Base-by-base conservation (phyloP, 1,140 invertebrate species). In the Gerris buenoi region DNA sequence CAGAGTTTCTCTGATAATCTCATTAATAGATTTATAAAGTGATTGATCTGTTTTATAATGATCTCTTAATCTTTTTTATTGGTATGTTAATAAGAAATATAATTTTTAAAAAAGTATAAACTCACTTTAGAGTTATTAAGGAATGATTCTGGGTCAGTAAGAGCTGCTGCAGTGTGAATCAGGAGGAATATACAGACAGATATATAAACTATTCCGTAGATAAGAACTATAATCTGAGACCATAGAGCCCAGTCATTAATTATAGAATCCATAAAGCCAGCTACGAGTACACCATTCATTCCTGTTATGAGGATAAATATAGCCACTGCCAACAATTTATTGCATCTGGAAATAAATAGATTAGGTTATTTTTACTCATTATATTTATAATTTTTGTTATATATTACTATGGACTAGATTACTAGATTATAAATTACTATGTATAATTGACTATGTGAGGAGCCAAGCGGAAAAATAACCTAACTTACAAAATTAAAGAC, bases 91-190 rank as follows among this genome's bases (percentile, higher is more conserved):
- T 46, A 10, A 46, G 5, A 10, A 46, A 18, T 46, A 5, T 10
- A 60, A 25, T n/a, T 3, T 5, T 15, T 10, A 22, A 15, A 60
- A n/a, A 60, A 33, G 61, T 27, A 13, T 13, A 2, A 5, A 29
- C 64, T 61, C 25, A 69, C 68, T 22, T 57, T 14, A 18, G 25
- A 60, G 1, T 27, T 69, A 62, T 69, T 69, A 27, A 69, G 23
- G 14, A 22, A 65, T 46, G 64, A 46, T n/a, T 69, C 68, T 0
- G 65, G 68, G 23, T 60, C 57, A 14, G 22, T 26, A 13, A 69
- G 56, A 14, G 68, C 65, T 15, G 68, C 68, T 18, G 58, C 1
- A 58, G 28, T 57, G 62, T 88, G 87, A 70, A 89, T 76, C 29
- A 81, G 78, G 2, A 73, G 65, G 65, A 72, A 74, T 1, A 70